Conservation (phyloP, 2,888 invertebrate species). For the Caradrina clavipalpis region DNA sequence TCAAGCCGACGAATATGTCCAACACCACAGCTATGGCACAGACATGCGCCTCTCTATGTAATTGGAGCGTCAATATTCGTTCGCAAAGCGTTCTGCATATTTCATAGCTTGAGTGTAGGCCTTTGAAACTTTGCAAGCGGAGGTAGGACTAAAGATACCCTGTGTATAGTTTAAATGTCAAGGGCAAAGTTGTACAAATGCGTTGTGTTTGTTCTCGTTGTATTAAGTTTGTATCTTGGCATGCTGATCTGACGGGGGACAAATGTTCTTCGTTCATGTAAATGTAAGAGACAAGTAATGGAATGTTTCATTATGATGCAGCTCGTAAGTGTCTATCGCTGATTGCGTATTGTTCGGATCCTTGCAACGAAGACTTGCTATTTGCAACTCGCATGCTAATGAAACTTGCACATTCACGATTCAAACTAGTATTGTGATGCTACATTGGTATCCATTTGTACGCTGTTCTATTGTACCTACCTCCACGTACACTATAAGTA, state of each 20-base stretch:
- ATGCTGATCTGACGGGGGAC: slow-evolving; percentile 40
- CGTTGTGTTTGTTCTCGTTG: slow-evolving; percentile 24
- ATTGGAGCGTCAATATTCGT: slow-evolving; percentile 82
- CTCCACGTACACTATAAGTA: neutral
- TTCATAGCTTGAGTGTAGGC: slow-evolving; percentile 69
- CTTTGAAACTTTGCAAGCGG: slow-evolving; percentile 46
- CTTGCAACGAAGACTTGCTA: slow-evolving; percentile 33
- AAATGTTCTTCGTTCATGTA: slow-evolving; percentile 24
- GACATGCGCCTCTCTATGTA: slow-evolving; percentile 73
- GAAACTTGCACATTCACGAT: slow-evolving; percentile 42
- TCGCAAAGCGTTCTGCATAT: slow-evolving; percentile 77
- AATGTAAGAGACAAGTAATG: slow-evolving; percentile 17
- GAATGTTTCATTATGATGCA: slow-evolving; percentile 35
- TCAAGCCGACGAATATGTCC: slow-evolving; percentile 53
- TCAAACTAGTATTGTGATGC: slow-evolving; percentile 26
- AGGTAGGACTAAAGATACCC: slow-evolving; percentile 30
- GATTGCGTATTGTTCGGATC: slow-evolving; percentile 55
- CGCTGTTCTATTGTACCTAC: neutral
- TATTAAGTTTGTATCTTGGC: slow-evolving; percentile 21
- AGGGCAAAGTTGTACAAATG: slow-evolving; percentile 41
- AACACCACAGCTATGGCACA: slow-evolving; percentile 57
- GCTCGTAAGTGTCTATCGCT: slow-evolving; percentile 34
- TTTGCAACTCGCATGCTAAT: slow-evolving; percentile 57
- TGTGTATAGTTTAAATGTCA: slow-evolving; percentile 52
- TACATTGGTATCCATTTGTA: slow-evolving; percentile 15